Base-by-base conservation (phyloP, 2,888 invertebrate genomes). In the Anodontia alba region DNA sequence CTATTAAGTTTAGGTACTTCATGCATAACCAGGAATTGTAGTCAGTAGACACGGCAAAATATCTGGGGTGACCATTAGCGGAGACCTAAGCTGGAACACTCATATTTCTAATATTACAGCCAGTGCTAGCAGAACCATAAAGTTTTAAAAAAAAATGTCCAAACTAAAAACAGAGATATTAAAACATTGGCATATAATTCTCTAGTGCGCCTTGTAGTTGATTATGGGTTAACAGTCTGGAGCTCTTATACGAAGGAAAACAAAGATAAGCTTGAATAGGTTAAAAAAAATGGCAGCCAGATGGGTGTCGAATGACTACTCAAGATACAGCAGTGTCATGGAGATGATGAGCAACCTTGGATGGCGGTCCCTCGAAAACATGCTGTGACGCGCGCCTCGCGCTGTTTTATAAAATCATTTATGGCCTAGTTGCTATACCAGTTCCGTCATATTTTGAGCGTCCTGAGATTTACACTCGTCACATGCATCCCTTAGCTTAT, bases 281-380 rank as follows among this genome's bases (percentile, higher is more conserved):
- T 54, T 26, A 20, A 54, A 29, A 54, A 12, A 54, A 54, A n/a
- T 5, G n/a, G 54, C 54, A 54, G 54, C 54, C 29, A 54, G 54
- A 54, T 54, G 26, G 54, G 54, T 26, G 26, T 54, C 54, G n/a
- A 54, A 54, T 54, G 54, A 54, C 54, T 54, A 29, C 54, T 54
- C 26, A 5, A 26, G 26, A n/a, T 29, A 54, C 8, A 54, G 54
- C 26, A 54, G 54, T 54, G 23, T 54, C 1, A 54, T 7, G 26
- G 54, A 23, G 3, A 54, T 54, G 54, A 8, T 54, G 54, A 46
- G 46, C 46, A 46, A 46, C 46, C 46, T 46, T 20, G 46, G 15
- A 20, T 46, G 15, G 46, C 46, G n/a, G 20, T 46, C 46, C n/a
- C 46, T 46, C 5, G 46, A 46, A 46, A 46, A 46, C 46, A 46